Percentiles rank a stretch among this genome's conserved stretches.
phyloP scores from a whole-genome alignment of 2,797 vertebrate genomes.

The Sebastes hopkinsi region DNA sequence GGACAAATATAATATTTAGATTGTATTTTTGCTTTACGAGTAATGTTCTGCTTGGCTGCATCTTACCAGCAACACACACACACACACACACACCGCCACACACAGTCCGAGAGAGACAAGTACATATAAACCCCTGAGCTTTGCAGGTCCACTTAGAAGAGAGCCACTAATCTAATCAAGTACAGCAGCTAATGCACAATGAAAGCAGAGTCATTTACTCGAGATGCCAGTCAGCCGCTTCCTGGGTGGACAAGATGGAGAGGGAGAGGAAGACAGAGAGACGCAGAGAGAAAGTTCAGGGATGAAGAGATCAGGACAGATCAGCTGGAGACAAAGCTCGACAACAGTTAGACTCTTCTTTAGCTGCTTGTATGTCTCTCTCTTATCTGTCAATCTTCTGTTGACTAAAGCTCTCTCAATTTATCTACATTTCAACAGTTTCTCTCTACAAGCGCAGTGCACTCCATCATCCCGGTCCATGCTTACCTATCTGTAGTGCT shows the following conservation, averaged over 20 bases:
- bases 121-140: slow-evolving; percentile 58
- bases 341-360: slow-evolving; percentile 8
- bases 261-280: background rate
- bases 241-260: slow-evolving; percentile 30
- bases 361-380: background rate
- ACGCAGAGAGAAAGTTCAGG: slow-evolving; percentile 52
- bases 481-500: slow-evolving; percentile 47
- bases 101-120: slow-evolving; percentile 23
- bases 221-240: slow-evolving; percentile 58
- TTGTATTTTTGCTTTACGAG: slow-evolving; percentile 8
- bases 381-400: background rate
- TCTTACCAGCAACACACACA: slow-evolving; percentile 6
- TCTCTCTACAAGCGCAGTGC: background rate
- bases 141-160: slow-evolving; percentile 68
- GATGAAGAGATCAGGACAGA: slow-evolving; percentile 33
- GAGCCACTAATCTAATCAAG: slow-evolving; percentile 74
- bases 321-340: slow-evolving; percentile 3
- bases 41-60: slow-evolving; percentile 28
- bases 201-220: slow-evolving; percentile 69
- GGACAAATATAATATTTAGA: slow-evolving; percentile 8
- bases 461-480: background rate
- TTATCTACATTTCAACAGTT: slow-evolving; percentile 21
- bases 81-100: slow-evolving; percentile 17
- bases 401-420: slow-evolving; percentile 4
- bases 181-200: slow-evolving; percentile 73